These are phyloP conservation scores for Chrysemys picta DNA, from an alignment of 2,113 vertebrate genomes.

Conservation along the genomic window DNA sequence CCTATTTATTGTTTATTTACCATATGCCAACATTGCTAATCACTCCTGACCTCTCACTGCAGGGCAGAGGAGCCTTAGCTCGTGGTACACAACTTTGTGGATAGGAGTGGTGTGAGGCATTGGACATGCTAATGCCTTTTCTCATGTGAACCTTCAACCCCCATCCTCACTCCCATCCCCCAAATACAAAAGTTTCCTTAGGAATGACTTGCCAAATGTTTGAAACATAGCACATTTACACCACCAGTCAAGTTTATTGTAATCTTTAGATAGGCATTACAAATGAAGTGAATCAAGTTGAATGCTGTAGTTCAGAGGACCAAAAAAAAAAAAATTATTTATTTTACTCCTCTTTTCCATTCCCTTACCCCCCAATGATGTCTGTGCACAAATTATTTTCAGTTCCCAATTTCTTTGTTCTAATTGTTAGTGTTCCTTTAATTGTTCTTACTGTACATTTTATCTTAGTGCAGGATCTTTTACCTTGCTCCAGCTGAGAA, in stretches of 20 bases:
- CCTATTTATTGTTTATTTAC: background rate
- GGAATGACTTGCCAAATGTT: background rate
- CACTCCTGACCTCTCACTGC: fast-evolving
- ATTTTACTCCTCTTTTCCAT: background rate
- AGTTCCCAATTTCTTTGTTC: background rate
- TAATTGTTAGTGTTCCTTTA: background rate
- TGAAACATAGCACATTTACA: background rate
- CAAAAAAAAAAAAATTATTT: constrained; percentile 4
- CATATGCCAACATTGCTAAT: background rate
- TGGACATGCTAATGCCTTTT: background rate
- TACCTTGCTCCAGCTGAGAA: background rate
- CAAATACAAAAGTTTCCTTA: background rate
- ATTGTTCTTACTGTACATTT: background rate
- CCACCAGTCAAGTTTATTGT: background rate
- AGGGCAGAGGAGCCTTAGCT: background rate
- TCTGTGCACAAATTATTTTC: background rate
- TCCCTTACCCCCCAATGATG: background rate
- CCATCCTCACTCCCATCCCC: too few relatives aligned
- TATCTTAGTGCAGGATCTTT: background rate
- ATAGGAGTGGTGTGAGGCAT: background rate
- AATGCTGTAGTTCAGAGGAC: background rate
- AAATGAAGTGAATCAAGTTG: background rate
- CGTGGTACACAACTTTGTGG: background rate
- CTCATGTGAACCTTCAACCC: background rate
- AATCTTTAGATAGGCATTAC: background rate